These are phyloP conservation scores for Poecile atricapillus DNA, from an alignment of 2,113 vertebrate species.

Conservation along the genomic window DNA sequence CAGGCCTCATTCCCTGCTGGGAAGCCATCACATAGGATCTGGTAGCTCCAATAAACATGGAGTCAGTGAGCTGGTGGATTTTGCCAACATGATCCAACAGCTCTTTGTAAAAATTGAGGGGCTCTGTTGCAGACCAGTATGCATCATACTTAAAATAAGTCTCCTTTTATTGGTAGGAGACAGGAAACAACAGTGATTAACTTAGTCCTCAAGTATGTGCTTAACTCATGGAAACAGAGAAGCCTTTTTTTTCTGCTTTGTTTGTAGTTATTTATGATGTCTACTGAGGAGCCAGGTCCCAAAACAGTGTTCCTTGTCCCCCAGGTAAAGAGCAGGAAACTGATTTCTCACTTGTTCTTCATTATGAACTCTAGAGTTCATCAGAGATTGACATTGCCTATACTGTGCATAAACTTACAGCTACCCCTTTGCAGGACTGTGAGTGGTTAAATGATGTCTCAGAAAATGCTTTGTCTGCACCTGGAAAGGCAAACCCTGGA, in stretches of 20 bases:
- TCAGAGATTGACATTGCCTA: not conserved
- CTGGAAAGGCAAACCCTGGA: not conserved
- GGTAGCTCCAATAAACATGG: not conserved
- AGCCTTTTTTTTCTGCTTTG: not conserved
- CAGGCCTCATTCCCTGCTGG: not conserved
- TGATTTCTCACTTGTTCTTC: conserved; percentile 10
- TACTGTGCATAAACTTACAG: not conserved
- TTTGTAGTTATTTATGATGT: conserved; percentile 10
- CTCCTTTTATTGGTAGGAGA: conserved; percentile 9
- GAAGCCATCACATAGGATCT: not conserved
- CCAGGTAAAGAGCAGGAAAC: conserved; percentile 21
- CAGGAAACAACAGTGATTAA: conserved; percentile 39
- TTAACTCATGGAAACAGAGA: conserved; percentile 35
- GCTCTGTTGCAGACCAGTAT: not conserved
- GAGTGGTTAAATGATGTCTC: not conserved
- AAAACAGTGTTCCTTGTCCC: not conserved
- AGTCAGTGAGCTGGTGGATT: not conserved
- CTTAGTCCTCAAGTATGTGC: conserved; percentile 15
- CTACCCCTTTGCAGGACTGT: not conserved
- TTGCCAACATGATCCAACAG: not conserved
- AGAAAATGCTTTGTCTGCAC: not conserved
- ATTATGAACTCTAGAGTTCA: not conserved
- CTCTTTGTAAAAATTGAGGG: not conserved
- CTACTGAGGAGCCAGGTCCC: not conserved
- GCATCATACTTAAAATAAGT: not conserved